Evolutionary conservation across 2,888 invertebrate species (phyloP).

Genomic region (Unio pictorum): DNA sequence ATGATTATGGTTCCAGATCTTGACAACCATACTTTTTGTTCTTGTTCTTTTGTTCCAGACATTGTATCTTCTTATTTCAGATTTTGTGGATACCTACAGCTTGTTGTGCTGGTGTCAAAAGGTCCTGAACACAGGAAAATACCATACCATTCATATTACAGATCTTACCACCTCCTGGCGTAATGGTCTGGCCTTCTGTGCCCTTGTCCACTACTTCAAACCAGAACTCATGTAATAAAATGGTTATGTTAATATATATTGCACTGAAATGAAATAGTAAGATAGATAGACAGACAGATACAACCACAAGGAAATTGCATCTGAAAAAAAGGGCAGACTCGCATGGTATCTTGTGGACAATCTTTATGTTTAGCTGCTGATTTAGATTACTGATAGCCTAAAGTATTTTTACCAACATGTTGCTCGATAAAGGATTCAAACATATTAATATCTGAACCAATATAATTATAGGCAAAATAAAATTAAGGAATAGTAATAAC

Average conservation of each 20-base stretch:
- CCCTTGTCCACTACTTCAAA: conserved; percentile 87
- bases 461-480: too few species aligned
- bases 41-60: not conserved
- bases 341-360: too few species aligned
- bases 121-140: conserved; percentile 79
- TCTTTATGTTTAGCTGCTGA: too few species aligned
- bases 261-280: not conserved
- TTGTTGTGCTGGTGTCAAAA: conserved; percentile 85
- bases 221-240: conserved; percentile 81
- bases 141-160: conserved; percentile 73
- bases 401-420: too few species aligned
- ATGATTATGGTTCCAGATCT: conserved; percentile 1
- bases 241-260: conserved; percentile 3
- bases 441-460: too few species aligned
- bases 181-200: conserved; percentile 80
- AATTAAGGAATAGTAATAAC: too few species aligned
- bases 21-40: not conserved
- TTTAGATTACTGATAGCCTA: too few species aligned
- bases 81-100: conserved; percentile 75
- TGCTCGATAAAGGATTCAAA: too few species aligned
- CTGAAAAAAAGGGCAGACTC: too few species aligned
- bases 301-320: too few species aligned
- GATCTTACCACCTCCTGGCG: conserved; percentile 82
- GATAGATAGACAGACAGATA: not conserved
- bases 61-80: conserved; percentile 19